Evolutionary conservation across 2,797 vertebrate species (phyloP).

Genomic region (Columba guinea): DNA sequence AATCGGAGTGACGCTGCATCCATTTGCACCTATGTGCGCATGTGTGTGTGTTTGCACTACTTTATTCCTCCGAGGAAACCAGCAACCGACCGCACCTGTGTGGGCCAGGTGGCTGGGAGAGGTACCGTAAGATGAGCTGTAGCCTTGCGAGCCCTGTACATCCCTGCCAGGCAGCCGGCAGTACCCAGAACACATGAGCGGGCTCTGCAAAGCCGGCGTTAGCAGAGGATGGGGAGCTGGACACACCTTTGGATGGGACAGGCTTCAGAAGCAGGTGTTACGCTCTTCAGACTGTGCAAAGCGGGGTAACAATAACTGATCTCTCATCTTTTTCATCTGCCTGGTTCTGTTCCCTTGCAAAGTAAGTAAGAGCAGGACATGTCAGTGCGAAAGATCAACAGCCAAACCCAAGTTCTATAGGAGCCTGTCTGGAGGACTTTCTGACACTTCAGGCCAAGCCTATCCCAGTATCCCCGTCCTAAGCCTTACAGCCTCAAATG

Average conservation of each 20-base stretch:
- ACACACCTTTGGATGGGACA: not conserved
- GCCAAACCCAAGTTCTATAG: not conserved
- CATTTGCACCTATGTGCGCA: not conserved
- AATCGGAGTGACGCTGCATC: not conserved
- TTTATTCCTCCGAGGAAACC: not conserved
- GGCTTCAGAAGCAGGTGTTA: not conserved
- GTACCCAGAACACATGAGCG: not conserved
- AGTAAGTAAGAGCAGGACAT: not conserved
- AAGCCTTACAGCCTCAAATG: not conserved
- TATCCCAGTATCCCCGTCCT: not conserved
- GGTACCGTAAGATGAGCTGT: fast-evolving
- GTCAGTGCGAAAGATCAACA: not conserved
- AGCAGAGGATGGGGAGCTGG: not conserved
- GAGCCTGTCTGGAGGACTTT: not conserved
- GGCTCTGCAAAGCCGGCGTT: not conserved
- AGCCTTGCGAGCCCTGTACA: not conserved
- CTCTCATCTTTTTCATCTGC: not conserved
- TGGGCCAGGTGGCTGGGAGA: not conserved
- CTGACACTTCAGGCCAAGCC: not conserved
- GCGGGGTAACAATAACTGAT: not conserved
- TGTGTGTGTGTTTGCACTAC: fast-evolving
- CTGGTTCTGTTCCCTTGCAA: not conserved
- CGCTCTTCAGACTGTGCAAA: not conserved
- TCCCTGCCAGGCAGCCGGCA: not conserved
- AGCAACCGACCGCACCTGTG: not conserved